Evolutionary conservation across 2,888 invertebrate species (phyloP).

Genomic region (Ischnus inquisitorius): DNA sequence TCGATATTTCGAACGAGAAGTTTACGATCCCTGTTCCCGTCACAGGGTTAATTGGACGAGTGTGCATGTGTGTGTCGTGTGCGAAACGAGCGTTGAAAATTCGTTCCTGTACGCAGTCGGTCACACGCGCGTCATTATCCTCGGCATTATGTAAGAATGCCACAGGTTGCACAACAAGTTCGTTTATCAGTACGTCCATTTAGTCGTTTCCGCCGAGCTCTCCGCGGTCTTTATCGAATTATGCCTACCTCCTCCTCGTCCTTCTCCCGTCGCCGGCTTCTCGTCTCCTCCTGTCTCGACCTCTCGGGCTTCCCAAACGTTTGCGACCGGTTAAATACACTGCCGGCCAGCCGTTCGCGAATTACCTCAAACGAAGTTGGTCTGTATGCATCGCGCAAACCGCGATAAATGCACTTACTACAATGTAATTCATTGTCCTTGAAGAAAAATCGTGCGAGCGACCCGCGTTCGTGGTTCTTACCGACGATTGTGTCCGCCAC

Average conservation of each 20-base stretch:
- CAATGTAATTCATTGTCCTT: slow-evolving; percentile 59
- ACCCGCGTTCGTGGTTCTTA: slow-evolving; percentile 4
- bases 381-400: slow-evolving; percentile 28
- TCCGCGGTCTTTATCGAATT: slow-evolving; percentile 79
- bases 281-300: slow-evolving; percentile 27
- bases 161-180: slow-evolving; percentile 79
- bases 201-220: slow-evolving; percentile 79
- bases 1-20: neutral
- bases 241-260: slow-evolving; percentile 69
- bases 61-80: neutral
- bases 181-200: slow-evolving; percentile 77
- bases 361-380: slow-evolving; percentile 30
- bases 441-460: slow-evolving; percentile 28
- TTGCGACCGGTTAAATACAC: slow-evolving; percentile 43
- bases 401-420: slow-evolving; percentile 41
- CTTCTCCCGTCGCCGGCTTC: slow-evolving; percentile 32
- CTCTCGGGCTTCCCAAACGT: slow-evolving; percentile 46
- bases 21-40: neutral
- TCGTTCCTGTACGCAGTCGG: slow-evolving; percentile 38
- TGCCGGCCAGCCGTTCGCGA: slow-evolving; percentile 7
- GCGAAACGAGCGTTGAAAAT: slow-evolving; percentile 44
- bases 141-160: slow-evolving; percentile 72
- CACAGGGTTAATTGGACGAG: neutral
- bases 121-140: slow-evolving; percentile 67
- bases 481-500: slow-evolving; percentile 9